Conservation (phyloP, 2,888 invertebrate species). For the Rugalucina vietnamica region DNA sequence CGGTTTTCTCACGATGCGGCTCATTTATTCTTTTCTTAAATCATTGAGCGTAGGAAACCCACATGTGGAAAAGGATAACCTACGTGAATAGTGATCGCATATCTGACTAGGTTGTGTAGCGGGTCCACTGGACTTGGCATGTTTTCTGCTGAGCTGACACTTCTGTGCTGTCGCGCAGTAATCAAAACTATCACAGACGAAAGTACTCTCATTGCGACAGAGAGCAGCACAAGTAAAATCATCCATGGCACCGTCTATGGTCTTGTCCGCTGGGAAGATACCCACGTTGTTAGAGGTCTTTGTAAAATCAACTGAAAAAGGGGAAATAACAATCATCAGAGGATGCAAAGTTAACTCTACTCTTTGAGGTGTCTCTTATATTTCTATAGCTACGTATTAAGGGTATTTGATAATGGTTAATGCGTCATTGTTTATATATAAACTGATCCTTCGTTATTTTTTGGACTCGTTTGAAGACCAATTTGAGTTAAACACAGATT, state of each 20-base stretch:
- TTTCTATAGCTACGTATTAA: too few relatives aligned
- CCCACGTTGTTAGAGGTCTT: slow-evolving; percentile 52
- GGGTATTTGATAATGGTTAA: too few relatives aligned
- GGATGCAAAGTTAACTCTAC: too few relatives aligned
- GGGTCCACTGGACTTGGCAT: slow-evolving; percentile 54
- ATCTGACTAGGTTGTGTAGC: slow-evolving; percentile 36
- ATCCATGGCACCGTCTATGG: slow-evolving; percentile 44
- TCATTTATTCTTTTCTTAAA: too few relatives aligned
- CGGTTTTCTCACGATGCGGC: too few relatives aligned
- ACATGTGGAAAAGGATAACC: too few relatives aligned
- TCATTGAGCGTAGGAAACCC: too few relatives aligned
- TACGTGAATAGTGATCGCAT: slow-evolving; percentile 70
- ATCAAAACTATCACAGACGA: slow-evolving; percentile 73
- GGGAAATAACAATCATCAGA: not conserved
- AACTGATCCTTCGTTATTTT: too few relatives aligned
- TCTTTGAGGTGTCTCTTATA: too few relatives aligned
- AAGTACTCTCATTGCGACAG: slow-evolving; percentile 62
- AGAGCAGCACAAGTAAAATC: slow-evolving; percentile 65
- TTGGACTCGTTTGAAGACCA: too few relatives aligned
- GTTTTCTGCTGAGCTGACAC: slow-evolving; percentile 67
- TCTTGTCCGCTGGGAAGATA: slow-evolving; percentile 51
- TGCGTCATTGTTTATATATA: too few relatives aligned
- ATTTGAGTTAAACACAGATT: too few relatives aligned
- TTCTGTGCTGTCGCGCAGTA: slow-evolving; percentile 60
- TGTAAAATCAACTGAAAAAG: slow-evolving; percentile 68